These are phyloP conservation scores for Ips typographus DNA, from an alignment of 1,140 invertebrate species.

Conservation along the genomic window DNA sequence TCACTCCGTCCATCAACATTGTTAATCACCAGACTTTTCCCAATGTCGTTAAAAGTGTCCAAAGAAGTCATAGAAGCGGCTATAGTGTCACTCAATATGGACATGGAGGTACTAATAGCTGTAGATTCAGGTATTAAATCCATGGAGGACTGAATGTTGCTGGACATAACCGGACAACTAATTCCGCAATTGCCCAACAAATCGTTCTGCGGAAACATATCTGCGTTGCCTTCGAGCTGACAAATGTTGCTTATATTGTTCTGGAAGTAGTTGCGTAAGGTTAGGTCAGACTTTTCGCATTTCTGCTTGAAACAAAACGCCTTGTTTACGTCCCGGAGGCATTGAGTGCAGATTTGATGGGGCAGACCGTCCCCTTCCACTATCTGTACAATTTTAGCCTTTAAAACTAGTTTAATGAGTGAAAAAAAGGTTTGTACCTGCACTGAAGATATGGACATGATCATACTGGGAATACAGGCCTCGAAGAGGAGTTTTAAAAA, in stretches of 20 bases:
- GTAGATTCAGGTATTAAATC: constrained; percentile 12
- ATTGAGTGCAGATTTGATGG: constrained; percentile 49
- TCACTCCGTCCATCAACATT: constrained; percentile 40
- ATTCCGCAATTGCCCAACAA: constrained; percentile 15
- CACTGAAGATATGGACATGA: constrained; percentile 49
- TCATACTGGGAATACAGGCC: constrained; percentile 50
- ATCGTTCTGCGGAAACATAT: constrained; percentile 24
- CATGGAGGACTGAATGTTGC: constrained; percentile 5
- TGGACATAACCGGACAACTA: constrained; percentile 21
- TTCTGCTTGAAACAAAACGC: constrained; percentile 49
- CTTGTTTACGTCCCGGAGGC: constrained; percentile 47
- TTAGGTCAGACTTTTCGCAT: constrained; percentile 50
- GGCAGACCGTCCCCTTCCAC: constrained; percentile 50
- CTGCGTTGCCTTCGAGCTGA: constrained; percentile 11
- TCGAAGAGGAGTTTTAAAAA: constrained; percentile 47
- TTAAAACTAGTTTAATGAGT: not conserved
- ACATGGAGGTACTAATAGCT: constrained; percentile 14
- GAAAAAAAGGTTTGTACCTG: constrained; percentile 39
- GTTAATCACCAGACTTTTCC: constrained; percentile 27
- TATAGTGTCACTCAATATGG: constrained; percentile 17
- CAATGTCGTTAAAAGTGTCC: constrained; percentile 15
- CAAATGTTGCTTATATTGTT: constrained; percentile 20
- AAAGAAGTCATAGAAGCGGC: constrained; percentile 19
- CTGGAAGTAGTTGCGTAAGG: constrained; percentile 47
- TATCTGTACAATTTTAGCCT: constrained; percentile 39